Percentiles rank a stretch among this genome's conserved stretches.
Conservation (phyloP, 2,888 invertebrate species). For the Drosophila cyrtoloma region DNA sequence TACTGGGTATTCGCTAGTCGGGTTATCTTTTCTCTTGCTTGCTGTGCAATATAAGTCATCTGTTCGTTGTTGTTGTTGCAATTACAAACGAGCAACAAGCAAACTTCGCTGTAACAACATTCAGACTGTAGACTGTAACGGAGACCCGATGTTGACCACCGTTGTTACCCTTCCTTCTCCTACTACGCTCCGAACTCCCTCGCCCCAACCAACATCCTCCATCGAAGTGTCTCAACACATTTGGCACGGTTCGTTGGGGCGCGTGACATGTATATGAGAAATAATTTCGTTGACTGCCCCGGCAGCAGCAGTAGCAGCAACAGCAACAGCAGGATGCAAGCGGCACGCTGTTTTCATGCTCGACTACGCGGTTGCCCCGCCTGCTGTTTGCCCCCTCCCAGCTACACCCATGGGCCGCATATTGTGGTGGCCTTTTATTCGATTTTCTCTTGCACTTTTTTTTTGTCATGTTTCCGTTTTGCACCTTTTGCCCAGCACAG, state of each 20-base stretch:
- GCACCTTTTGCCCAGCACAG: conserved; percentile 46
- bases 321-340: conserved; percentile 48
- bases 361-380: conserved; percentile 22
- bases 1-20: conserved; percentile 18
- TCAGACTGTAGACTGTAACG: conserved; percentile 2
- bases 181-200: not conserved
- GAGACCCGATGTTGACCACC: conserved; percentile 37
- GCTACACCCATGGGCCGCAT: conserved; percentile 11
- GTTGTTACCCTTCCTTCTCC: not conserved
- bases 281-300: conserved; percentile 81
- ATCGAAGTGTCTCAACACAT: conserved; percentile 67
- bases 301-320: conserved; percentile 17
- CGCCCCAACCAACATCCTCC: not conserved
- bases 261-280: conserved; percentile 81
- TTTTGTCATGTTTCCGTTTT: conserved; percentile 29
- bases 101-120: conserved; percentile 19
- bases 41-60: not conserved
- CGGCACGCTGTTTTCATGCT: conserved; percentile 75
- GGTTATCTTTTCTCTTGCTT: not conserved
- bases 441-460: conserved; percentile 46
- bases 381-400: not conserved
- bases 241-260: conserved; percentile 75
- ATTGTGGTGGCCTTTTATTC: conserved; percentile 49
- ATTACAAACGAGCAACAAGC: conserved; percentile 22
- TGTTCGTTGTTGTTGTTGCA: conserved; percentile 6